These are phyloP conservation scores for Uropetala carovei DNA, from an alignment of 2,888 invertebrate species.

Conservation along the genomic window DNA sequence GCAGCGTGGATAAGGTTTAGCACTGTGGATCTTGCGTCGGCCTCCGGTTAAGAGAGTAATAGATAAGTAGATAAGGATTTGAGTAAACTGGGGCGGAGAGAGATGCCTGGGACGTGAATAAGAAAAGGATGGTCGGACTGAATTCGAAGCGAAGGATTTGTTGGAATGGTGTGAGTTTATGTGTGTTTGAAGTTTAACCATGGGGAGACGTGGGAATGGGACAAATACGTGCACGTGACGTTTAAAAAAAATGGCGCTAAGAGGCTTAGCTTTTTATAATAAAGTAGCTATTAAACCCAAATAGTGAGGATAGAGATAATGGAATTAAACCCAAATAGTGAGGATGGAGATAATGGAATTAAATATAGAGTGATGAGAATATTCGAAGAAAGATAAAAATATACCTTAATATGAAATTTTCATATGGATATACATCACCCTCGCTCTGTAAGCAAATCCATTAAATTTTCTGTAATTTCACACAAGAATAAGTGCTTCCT, in stretches of 20 bases:
- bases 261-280: too few species aligned
- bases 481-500: too few species aligned
- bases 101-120: background rate
- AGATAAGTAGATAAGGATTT: background rate
- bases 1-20: background rate
- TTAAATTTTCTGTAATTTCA: too few species aligned
- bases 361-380: too few species aligned
- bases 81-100: background rate
- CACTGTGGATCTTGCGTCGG: background rate
- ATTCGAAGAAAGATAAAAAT: too few species aligned
- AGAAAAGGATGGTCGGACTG: background rate
- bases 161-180: background rate
- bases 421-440: too few species aligned
- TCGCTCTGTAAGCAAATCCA: too few species aligned
- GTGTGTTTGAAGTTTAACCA: background rate
- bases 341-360: too few species aligned
- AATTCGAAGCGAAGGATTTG: background rate
- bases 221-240: background rate
- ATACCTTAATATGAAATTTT: too few species aligned
- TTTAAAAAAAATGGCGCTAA: background rate
- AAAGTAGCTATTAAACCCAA: too few species aligned
- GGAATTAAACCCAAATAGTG: too few species aligned
- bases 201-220: background rate
- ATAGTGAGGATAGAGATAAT: too few species aligned
- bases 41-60: constrained; percentile 1